Base-by-base conservation (phyloP, 2,113 vertebrate genomes). In the Syngnathus typhle region DNA sequence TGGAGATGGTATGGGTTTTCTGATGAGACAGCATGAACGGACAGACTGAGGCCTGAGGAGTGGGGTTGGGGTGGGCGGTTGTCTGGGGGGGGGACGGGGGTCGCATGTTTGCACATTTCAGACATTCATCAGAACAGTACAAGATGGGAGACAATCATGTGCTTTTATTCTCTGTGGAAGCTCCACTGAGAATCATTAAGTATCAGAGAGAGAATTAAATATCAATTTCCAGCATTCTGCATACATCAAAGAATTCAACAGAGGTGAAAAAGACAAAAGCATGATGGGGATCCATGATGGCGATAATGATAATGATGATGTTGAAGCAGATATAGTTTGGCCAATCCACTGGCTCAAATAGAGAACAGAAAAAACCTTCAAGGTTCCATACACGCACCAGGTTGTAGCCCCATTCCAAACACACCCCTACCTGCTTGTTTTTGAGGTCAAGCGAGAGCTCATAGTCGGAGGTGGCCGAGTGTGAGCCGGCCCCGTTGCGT, bases 371-470 rank as follows among this genome's bases (percentile, higher is more conserved):
- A 16, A 66, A 39, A 39, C 52, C 61, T 59, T 18, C 68, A 60
- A 37, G 36, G 32, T 15, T 62, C 44, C 27, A 60, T 54, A 47
- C 71, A 69, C 56, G 70, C 60, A 49, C 66, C 27, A 59, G 27
- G 56, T 36, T 37, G 18, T 7, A 19, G 46, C 44, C 75, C 65
- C 49, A 1, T 60, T 66, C 82, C 72, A 77, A 72, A 83, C 78
- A 81, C 70, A 76, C 79, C 79, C 92, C 92, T 96, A 99, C 96
- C 96, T 98, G 97, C 93, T 98, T 98, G 92, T 96, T 99, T 94
- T 98, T 98, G 94, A 98, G 94, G 92, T 99, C 95, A 92, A 98
- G 93, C 75, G 97, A 98, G 91, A 96, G 94, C 87, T 99, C 95
- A 93, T 97, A 98, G 89, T 98, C 94, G 64, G 94, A 94, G 77